Base-by-base conservation (phyloP, 2,113 vertebrate genomes). In the Syrmaticus mikado region DNA sequence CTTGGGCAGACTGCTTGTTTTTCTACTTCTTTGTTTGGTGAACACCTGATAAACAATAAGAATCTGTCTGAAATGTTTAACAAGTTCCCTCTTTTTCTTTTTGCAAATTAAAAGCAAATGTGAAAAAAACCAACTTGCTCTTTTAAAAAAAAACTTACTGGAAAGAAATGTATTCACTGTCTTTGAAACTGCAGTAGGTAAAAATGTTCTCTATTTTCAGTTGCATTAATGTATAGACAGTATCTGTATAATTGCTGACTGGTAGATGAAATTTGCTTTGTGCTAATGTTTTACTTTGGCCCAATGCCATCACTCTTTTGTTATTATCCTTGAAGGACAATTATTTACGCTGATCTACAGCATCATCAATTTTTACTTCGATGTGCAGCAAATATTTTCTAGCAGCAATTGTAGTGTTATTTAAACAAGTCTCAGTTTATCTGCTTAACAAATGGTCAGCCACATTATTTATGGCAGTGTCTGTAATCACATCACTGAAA, bases 401-500 rank as follows among this genome's bases (percentile, higher is more conserved):
- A 13, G 16, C 25, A 64, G 65, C 43, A 74, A 82, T 52, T 41
- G 77, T 50, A 71, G 55, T 80, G 46, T 80, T 85, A 85, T 36
- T 94, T 93, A 93, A 90, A 85, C 61, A 74, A 89, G 38, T 48
- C 55, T 57, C 30, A 52, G 38, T 53, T 55, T 89, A 92, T 83
- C 86, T 85, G 57, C 76, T 90, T 81, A 93, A 75, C 66, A 89
- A 90, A 79, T 58, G 40, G 48, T 78, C 40, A 81, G 46, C 73
- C 85, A 90, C 57, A 76, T 92, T 75, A 79, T 36, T 68, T 38
- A 46, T 20, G 43, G 43, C 88, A 70, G 48, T 61, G 62, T 82
- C 89, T 86, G 48, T 89, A 90, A 85, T 79, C 68, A 58, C 53
- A 45, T 64, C 65, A 52, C 46, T 61, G 4, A 70, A 75, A 66